Evolutionary conservation across 2,888 invertebrate species (phyloP).

Genomic region (Baccha elongata): DNA sequence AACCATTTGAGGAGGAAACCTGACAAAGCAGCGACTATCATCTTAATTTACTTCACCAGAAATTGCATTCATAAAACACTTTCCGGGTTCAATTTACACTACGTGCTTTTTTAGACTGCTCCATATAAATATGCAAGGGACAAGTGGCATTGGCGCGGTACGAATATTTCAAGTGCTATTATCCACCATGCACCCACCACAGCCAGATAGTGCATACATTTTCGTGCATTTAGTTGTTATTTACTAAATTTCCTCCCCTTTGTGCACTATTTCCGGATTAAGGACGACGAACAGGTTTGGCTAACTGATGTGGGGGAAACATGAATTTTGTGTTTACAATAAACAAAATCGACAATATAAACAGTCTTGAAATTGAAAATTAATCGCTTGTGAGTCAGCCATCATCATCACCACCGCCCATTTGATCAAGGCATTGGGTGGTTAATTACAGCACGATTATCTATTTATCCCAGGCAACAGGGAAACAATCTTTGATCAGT

Average conservation of each 20-base stretch:
- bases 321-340: slow-evolving; percentile 59
- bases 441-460: slow-evolving; percentile 46
- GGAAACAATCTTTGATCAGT: slow-evolving; percentile 4
- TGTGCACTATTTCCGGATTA: not conserved
- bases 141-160: slow-evolving; percentile 1
- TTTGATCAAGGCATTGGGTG: slow-evolving; percentile 41
- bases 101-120: slow-evolving; percentile 34
- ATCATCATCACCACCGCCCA: not conserved
- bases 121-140: not conserved
- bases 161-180: slow-evolving; percentile 5
- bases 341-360: slow-evolving; percentile 63
- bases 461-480: too few species aligned
- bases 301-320: slow-evolving; percentile 53
- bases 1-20: slow-evolving; percentile 8
- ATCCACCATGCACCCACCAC: not conserved
- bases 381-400: slow-evolving; percentile 66
- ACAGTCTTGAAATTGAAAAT: slow-evolving; percentile 62
- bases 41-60: slow-evolving; percentile 70
- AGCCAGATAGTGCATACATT: slow-evolving; percentile 17
- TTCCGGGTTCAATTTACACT: slow-evolving; percentile 58
- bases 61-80: slow-evolving; percentile 70
- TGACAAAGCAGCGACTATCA: slow-evolving; percentile 51
- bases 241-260: slow-evolving; percentile 14
- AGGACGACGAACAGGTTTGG: slow-evolving; percentile 18
- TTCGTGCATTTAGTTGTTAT: slow-evolving; percentile 21